These are phyloP conservation scores for Neoascia interrupta DNA, from an alignment of 2,888 invertebrate species.

Conservation along the genomic window DNA sequence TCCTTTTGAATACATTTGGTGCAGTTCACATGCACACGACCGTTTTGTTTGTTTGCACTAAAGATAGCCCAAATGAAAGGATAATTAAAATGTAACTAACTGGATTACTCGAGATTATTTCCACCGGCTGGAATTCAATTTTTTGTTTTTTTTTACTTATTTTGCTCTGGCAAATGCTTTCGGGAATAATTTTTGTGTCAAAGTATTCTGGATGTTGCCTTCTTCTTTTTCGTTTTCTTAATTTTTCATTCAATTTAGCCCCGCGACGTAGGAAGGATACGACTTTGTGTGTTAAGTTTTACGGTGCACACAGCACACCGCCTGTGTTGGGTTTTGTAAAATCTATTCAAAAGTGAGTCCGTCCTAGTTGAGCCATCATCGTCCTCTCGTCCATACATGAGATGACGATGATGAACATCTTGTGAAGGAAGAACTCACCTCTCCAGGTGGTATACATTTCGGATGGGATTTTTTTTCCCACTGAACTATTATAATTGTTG, in stretches of 20 bases:
- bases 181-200: too few species aligned
- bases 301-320: not conserved
- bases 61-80: constrained; percentile 62
- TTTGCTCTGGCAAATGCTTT: too few species aligned
- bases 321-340: constrained; percentile 17
- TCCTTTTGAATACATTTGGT: too few species aligned
- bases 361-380: constrained; percentile 57
- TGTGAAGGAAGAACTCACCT: constrained; percentile 10
- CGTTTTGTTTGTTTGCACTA: constrained; percentile 57
- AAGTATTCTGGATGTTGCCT: too few species aligned
- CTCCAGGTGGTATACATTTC: constrained; percentile 37
- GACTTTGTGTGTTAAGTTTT: constrained; percentile 46
- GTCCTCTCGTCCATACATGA: constrained; percentile 1
- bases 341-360: constrained; percentile 43
- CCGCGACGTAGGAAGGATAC: too few species aligned
- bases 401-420: constrained; percentile 43
- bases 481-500: constrained; percentile 63
- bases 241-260: constrained; percentile 65
- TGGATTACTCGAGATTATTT: constrained; percentile 68
- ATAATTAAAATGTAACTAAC: constrained; percentile 70
- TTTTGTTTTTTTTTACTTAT: constrained; percentile 28
- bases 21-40: too few species aligned
- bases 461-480: constrained; percentile 59
- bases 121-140: constrained; percentile 2
- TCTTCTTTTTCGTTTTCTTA: constrained; percentile 24